Base-by-base conservation (phyloP, 2,113 vertebrate genomes). In the Muntiacus reevesi region DNA sequence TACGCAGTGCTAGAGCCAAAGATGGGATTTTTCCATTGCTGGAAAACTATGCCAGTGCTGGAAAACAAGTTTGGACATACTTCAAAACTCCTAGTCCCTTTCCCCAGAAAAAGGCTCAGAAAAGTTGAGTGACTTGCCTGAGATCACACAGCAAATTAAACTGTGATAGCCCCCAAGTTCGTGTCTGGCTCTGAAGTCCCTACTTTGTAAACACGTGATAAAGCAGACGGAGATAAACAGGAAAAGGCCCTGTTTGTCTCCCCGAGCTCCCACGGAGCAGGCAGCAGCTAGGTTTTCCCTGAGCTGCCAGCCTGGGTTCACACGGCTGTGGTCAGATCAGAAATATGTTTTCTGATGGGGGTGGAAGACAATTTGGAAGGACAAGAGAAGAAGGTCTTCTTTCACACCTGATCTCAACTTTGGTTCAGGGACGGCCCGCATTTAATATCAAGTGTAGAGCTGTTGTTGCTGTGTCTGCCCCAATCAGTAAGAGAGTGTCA, bases 31-130 rank as follows among this genome's bases (percentile, higher is more conserved):
- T 91, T 88, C 92, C 91, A 92, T 30, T 28, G 30, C 2, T 52
- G 50, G 89, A 92, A 94, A 93, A 97, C 95, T 96, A 86, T 93
- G 93, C 87, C 71, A 74, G 78, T 27, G 23, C 59, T 90, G 40
- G 74, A 93, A 96, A 96, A 96, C 71, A 97, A 94, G 92, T 83
- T 52, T 90, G 93, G 91, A 94, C 88, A 91, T 27, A 79, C 15
- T 55, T 81, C 82, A 67, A 36, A 87, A 91, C 76, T 71, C 60
- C 60, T 52, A 54, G 50, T 59, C 45, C 82, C 57, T 91, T 87
- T 91, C 62, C 27, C 67, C 57, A 82, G 45, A 89, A 92, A 96
- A 74, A 43, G 28, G 92, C n/a, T 91, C 90, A 87, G 90, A 71
- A 92, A 92, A 95, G 85, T 55, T 79, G 27, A 96, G 85, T 87